phyloP scores from a whole-genome alignment of 2,113 vertebrate genomes.

The Meleagris gallopavo region DNA sequence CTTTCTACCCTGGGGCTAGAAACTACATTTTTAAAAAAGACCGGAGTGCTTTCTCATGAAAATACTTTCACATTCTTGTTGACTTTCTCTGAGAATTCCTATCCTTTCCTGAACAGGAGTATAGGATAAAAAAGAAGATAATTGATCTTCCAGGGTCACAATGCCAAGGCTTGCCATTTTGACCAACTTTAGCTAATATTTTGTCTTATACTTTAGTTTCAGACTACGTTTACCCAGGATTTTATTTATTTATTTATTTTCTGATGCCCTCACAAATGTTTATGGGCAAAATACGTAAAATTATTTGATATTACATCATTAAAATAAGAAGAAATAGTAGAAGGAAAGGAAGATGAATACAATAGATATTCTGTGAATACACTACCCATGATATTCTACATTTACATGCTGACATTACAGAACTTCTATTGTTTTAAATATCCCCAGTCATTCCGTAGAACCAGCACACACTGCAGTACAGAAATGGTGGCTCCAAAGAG shows the following conservation, averaged over 20 bases:
- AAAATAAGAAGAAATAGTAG: background rate
- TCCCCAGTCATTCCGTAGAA: background rate
- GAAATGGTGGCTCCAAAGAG: background rate
- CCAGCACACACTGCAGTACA: background rate
- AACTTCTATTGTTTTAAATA: background rate
- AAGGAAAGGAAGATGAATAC: background rate
- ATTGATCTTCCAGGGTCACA: background rate
- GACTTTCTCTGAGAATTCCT: background rate
- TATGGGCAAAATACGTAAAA: background rate
- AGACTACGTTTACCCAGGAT: background rate
- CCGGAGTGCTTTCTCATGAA: background rate
- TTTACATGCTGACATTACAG: background rate
- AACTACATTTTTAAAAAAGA: background rate
- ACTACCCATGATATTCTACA: background rate
- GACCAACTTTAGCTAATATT: background rate
- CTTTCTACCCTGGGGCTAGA: background rate
- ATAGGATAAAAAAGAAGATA: background rate
- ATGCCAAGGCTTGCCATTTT: background rate
- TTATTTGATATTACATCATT: background rate
- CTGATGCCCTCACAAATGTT: background rate
- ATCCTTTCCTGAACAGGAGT: background rate
- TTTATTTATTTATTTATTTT: background rate
- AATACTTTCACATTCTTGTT: background rate
- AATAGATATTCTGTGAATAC: background rate
- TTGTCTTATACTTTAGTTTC: background rate